Base-by-base conservation (phyloP, 2,888 invertebrate genomes). In the Eilema depressum region DNA sequence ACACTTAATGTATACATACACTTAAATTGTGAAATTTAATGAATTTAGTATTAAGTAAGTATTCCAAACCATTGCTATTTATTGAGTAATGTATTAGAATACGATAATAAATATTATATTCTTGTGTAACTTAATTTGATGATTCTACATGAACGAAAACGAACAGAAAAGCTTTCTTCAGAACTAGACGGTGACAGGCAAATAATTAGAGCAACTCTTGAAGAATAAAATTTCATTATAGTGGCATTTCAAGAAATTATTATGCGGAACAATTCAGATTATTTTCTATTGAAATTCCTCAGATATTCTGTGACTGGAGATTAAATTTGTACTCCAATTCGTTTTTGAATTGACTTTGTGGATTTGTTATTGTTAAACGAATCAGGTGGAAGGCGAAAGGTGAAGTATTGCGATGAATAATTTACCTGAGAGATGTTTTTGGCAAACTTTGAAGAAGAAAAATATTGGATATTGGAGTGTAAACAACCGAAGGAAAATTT, bases 301-400 rank as follows among this genome's bases (percentile, higher is more conserved):
- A 37, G 66, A 33, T 63, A 26, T 62, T 70, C 37, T 37, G 56
- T 41, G 14, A 62, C 56, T 41, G 37, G n/a, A 66, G 70, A 67
- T 68, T 64, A 63, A 67, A 64, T 64, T 57, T 70, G 67, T 72
- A 59, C 64, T n/a, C 61, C 61, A 59, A 67, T 70, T 68, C 26
- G 67, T 62, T 66, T 66, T 66, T 66, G 64, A 63, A 61, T 67
- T 57, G 56, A 63, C 62, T 41, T 26, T 56, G 57, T 37, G 66
- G 57, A 70, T 66, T 66, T 57, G 66, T 63, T 66, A 53, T 60
- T 70, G n/a, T 53, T 66, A 62, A 20, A 33, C 37, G 25, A 28
- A 57, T 56, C 20, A 28, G 37, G 26, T 37, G 23, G 17, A 60
- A 41, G 11, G 23, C 41, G 41, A 17, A 47, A 47, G 47, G 63